Conservation (phyloP, 2,797 vertebrate species). For the Propithecus perrieri region DNA sequence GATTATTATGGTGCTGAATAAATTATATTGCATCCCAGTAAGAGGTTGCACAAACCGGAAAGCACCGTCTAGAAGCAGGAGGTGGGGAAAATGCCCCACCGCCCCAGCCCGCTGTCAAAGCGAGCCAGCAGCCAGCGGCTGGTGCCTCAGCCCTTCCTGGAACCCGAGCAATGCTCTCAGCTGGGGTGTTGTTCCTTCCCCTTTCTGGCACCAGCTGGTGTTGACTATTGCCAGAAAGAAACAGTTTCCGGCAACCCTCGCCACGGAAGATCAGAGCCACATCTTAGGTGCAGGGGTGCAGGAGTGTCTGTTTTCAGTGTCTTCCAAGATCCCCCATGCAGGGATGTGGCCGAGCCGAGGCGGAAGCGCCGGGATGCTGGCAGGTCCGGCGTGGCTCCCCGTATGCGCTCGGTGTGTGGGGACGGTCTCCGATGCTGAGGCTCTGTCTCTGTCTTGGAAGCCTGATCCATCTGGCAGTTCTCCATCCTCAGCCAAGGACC, state of each 20-base stretch:
- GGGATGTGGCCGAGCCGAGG: neutral
- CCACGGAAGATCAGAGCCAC: neutral
- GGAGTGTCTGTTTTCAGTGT: neutral
- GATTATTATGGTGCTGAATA: neutral
- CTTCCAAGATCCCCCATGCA: neutral
- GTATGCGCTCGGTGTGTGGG: neutral
- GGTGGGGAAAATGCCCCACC: neutral
- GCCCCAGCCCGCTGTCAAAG: accelerated
- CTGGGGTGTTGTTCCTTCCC: neutral
- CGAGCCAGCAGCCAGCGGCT: neutral
- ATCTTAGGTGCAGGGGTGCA: neutral
- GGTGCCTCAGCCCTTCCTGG: neutral
- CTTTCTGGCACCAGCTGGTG: neutral
- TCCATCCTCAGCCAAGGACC: conserved; percentile 11
- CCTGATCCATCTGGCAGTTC: neutral
- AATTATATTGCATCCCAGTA: neutral
- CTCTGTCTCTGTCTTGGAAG: neutral
- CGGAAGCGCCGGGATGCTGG: neutral
- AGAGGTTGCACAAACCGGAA: neutral
- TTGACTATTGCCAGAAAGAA: conserved; percentile 9
- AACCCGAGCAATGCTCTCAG: neutral
- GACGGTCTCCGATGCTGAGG: neutral
- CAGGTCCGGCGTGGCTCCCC: neutral
- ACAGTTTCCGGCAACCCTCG: neutral
- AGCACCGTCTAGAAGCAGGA: neutral